Base-by-base conservation (phyloP, 2,797 vertebrate species). In the Heliangelus exortis region DNA sequence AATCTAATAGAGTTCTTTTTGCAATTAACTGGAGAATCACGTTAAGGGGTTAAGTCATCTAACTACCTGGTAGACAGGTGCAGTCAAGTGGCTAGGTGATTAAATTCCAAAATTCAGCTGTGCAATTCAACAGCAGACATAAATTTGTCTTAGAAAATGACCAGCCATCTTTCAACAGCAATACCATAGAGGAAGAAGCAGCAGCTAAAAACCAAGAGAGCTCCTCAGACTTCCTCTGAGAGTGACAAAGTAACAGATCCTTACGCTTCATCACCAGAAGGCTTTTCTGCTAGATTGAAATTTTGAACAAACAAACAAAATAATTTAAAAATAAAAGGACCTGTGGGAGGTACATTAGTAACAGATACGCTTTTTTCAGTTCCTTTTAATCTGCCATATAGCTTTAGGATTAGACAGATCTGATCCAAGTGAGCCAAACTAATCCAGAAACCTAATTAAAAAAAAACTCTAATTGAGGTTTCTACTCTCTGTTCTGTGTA, bases 401-500 rank as follows among this genome's bases (percentile, higher is more conserved):
- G 29, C 19, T 85, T 92, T 54, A 85, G 68, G 80, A 92, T 87
- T 83, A 94, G 68, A 95, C 62, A 95, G 84, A 89, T 68, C 73
- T 93, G 96, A 96, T 90, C 55, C 87, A 93, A 96, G 86, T 94
- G 51, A 89, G 88, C 54, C 94, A 98, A 94, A 98, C 98, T 97
- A 98, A 98, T 97, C 96, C 94, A 98, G 96, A 93, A 98, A 97
- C 95, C 96, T 53, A 6, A 95, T 92, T 89, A 97, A 97, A 98
- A 87, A 87, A 91, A 84, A 92, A 85, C 53, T 65, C 48, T 90
- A 90, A 92, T 36, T 84, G 57, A 89, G 15, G 25, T 73, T 95
- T 89, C 78, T 66, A 90, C 65, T 65, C 96, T 83, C 97, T 97
- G 95, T 95, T 96, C 95, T 93, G 14, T 47, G 26, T 48, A 89